Evolutionary conservation across 2,113 vertebrate species (phyloP).

Genomic region (Scartelaos histophorus): DNA sequence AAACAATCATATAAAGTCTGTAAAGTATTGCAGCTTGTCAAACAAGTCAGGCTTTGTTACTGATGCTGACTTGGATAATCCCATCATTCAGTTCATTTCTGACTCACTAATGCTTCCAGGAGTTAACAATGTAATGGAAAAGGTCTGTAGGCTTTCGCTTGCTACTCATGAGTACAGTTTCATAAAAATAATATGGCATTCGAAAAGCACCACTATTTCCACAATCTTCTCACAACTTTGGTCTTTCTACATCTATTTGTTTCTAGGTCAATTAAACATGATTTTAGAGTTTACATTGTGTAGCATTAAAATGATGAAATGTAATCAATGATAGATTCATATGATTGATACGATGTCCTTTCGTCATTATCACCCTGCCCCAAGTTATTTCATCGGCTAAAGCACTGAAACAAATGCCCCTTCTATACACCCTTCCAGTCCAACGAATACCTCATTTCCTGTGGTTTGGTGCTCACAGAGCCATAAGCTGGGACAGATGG

Average conservation of each 20-base stretch:
- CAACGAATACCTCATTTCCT: constrained; percentile 82
- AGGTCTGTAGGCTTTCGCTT: constrained; percentile 58
- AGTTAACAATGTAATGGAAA: constrained; percentile 58
- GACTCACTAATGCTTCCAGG: constrained; percentile 42
- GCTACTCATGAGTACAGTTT: constrained; percentile 44
- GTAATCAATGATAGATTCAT: not conserved
- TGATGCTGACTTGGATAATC: constrained; percentile 16
- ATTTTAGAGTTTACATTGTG: not conserved
- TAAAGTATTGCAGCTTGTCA: constrained; percentile 17
- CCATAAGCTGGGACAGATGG: constrained; percentile 73
- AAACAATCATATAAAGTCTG: constrained; percentile 35
- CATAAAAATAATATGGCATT: constrained; percentile 57
- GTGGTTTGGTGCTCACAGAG: constrained; percentile 60
- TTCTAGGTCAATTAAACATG: not conserved
- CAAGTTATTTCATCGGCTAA: constrained; percentile 63
- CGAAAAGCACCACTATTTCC: constrained; percentile 29
- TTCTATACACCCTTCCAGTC: constrained; percentile 67
- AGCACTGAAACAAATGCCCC: constrained; percentile 74
- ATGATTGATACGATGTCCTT: not conserved
- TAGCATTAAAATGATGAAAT: not conserved
- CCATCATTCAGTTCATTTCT: constrained; percentile 34
- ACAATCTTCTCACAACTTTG: constrained; percentile 11
- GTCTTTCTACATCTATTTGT: not conserved
- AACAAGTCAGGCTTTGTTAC: constrained; percentile 9
- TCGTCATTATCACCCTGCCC: constrained; percentile 6